Evolutionary conservation across 1,140 invertebrate species (phyloP).

Genomic region (Colletes latitarsis): DNA sequence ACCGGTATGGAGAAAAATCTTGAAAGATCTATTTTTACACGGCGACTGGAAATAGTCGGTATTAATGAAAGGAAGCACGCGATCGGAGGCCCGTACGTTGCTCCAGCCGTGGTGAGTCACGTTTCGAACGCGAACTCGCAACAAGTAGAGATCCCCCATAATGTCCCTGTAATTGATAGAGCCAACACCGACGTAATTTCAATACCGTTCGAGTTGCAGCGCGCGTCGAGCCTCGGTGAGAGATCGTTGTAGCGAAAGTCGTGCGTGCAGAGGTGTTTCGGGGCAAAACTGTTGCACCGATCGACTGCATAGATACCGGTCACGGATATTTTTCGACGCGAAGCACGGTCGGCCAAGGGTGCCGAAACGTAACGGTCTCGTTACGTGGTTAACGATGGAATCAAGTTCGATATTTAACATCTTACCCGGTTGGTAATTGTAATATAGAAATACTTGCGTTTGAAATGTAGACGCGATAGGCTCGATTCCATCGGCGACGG

Average conservation of each 20-base stretch:
- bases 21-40: constrained; percentile 43
- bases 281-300: not conserved
- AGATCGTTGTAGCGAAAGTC: not conserved
- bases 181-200: constrained; percentile 20
- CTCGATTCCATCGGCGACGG: not conserved
- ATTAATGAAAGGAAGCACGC: constrained; percentile 51
- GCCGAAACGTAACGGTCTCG: too few species aligned
- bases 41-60: constrained; percentile 48
- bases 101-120: constrained; percentile 47
- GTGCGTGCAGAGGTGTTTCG: not conserved
- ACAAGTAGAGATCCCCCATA: constrained; percentile 45
- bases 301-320: not conserved
- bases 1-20: constrained; percentile 37
- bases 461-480: too few species aligned
- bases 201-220: constrained; percentile 1
- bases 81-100: constrained; percentile 43
- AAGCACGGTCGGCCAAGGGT: too few species aligned
- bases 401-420: too few species aligned
- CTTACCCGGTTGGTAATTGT: too few species aligned
- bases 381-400: too few species aligned
- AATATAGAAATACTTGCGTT: too few species aligned
- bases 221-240: not conserved
- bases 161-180: constrained; percentile 38
- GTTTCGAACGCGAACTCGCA: constrained; percentile 42
- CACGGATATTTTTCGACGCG: too few species aligned